Base-by-base conservation (phyloP, 2,113 vertebrate species). In the Propithecus coquereli region DNA sequence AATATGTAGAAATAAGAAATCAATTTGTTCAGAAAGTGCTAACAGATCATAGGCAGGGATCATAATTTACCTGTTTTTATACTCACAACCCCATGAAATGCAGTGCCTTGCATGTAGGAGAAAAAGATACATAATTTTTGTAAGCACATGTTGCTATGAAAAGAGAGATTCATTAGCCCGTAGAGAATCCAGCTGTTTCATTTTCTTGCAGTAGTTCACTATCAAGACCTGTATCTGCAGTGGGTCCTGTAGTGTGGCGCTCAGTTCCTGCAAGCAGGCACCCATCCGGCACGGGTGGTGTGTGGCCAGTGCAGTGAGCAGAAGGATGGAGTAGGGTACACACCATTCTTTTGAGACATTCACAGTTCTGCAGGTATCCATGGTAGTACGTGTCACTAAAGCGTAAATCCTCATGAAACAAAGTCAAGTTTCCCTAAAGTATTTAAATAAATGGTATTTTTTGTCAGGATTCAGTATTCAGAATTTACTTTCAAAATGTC, bases 361-460 rank as follows among this genome's bases (percentile, higher is more conserved):
- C 23, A 14, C 20, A 4, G 2, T 88, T 57, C 34, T 40, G 5
- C 12, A 57, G 74, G 40, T 27, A 32, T 50, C 80, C 22, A 1
- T 30, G 40, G 54, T 13, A 34, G 10, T 8, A 37, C 43, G 40
- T 30, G 47, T 81, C 43, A 25, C 68, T 37, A 17, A 88, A 22
- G 47, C 79, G 11, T 52, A 40, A 80, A 74, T 52, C 23, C 83
- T 77, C 37, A 23, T 0, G n/a, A 91, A 89, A 84, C 25, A 90
- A 73, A 66, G 61, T 66, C 52, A 81, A 27, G 23, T 88, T 47
- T 73, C 43, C 43, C 40, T 32, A 6, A 95, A n/a, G 14, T 32
- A 63, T 54, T 95, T 93, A 80, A 95, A 57, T n/a, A 76, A 13
- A 65, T 90, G 61, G 9, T 73, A 22, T 81, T 83, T 76, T 34